Percentiles rank a stretch among this genome's conserved stretches.
Evolutionary conservation across 2,888 invertebrate genomes (phyloP).

Genomic region (Cephus pygmeus): DNA sequence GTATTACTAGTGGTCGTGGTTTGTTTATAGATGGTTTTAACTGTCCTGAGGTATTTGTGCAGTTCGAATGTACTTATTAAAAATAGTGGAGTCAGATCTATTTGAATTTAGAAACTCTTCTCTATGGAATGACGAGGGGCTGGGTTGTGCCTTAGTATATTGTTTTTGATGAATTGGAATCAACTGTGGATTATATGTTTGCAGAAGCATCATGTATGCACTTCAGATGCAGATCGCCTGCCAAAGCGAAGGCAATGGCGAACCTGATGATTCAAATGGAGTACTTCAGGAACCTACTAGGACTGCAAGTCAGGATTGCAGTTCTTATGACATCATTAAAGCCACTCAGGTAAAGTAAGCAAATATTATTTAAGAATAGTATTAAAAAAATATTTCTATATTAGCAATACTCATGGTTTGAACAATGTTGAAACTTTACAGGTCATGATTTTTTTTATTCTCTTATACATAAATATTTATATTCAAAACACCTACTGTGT

Average conservation of each 20-base stretch:
- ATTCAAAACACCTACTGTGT: neutral
- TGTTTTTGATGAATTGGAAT: neutral
- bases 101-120: neutral
- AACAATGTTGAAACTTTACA: neutral
- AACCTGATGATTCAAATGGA: conserved; percentile 50
- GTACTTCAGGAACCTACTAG: conserved; percentile 53
- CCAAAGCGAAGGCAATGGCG: conserved; percentile 57
- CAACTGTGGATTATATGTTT: neutral
- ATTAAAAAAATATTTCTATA: neutral
- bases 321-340: conserved; percentile 91
- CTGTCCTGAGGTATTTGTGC: neutral
- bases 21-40: neutral
- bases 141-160: neutral
- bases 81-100: neutral
- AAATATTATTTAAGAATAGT: neutral
- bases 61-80: neutral
- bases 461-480: neutral
- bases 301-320: conserved; percentile 72
- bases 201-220: conserved; percentile 51
- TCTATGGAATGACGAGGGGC: neutral
- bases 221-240: conserved; percentile 62
- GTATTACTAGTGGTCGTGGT: neutral
- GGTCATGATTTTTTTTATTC: neutral
- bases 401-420: too few relatives aligned
- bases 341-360: conserved; percentile 81